phyloP scores from a whole-genome alignment of 1,140 invertebrate genomes.

The Sitophilus oryzae region DNA sequence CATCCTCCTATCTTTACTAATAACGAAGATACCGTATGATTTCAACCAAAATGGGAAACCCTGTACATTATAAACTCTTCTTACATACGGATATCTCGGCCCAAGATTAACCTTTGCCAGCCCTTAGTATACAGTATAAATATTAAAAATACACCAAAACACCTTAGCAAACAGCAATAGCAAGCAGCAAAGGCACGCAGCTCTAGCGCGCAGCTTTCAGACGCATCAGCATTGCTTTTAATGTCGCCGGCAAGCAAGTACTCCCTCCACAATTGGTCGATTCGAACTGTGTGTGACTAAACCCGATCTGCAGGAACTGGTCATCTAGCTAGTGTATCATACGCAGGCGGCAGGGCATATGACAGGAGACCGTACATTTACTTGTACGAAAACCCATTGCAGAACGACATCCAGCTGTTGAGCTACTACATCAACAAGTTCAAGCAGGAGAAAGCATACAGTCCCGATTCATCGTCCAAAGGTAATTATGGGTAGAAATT shows the following conservation, averaged over 20 bases:
- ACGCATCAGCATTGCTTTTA: background rate
- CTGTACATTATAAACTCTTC: no score
- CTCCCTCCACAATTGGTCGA: background rate
- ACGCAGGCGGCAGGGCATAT: conserved; percentile 69
- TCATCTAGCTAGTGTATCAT: conserved; percentile 70
- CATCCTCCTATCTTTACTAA: no score
- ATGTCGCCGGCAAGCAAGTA: background rate
- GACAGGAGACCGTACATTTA: conserved; percentile 63
- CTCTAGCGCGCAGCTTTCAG: no score
- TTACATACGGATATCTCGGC: no score
- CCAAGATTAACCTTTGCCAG: no score
- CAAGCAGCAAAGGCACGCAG: no score
- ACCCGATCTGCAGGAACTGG: conserved; percentile 52
- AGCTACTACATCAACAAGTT: conserved; percentile 45
- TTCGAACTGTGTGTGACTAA: conserved; percentile 15
- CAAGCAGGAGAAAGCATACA: conserved; percentile 37
- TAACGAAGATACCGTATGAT: no score
- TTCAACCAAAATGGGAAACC: no score
- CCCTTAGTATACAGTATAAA: background rate
- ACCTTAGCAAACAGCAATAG: background rate
- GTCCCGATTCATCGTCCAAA: conserved; percentile 25
- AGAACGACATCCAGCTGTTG: conserved; percentile 43
- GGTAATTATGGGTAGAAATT: conserved; percentile 12
- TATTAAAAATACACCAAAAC: background rate
- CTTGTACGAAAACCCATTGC: conserved; percentile 50